Base-by-base conservation (phyloP, 2,888 invertebrate species). In the Pristionchus maxplancki region DNA sequence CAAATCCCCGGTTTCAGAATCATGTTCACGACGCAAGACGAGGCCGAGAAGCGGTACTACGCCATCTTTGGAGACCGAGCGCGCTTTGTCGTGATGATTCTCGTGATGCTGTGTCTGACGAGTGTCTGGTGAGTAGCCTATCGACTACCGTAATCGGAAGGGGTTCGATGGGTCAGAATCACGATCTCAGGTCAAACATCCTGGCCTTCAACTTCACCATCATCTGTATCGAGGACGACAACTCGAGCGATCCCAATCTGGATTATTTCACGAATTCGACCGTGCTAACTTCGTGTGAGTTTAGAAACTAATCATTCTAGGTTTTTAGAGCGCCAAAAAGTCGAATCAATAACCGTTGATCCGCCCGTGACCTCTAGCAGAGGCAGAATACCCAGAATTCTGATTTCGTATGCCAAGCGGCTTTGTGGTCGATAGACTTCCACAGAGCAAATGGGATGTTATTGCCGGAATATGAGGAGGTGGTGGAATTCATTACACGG, bases 181-280 rank as follows among this genome's bases (percentile, higher is more conserved):
- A 48, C 5, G 53, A 37, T 48, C 91, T 11, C 89, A 92, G 91
- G 91, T 93, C 94, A n/a, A 94, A 94, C 90, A 94, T 94, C 87
- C 90, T 94, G 31, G 88, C 93, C 48, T 94, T 94, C 91, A 94
- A 94, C 89, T 94, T 94, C 88, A 93, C 94, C 20, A 89, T 94
- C 20, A 92, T 94, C 87, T 94, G 94, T 87, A 91, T 93, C 90
- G 90, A 78, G 78, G 78, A 48, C 78, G 78, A 78, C 15, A 74
- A 74, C 40, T n/a, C 44, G n/a, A 78, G 28, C 28, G 78, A 78
- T 28, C 11, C 78, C 9, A 78, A 78, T 44, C 78, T 78, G 24
- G 44, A 44, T 13, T 78, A 78, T 17, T 78, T 78, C 48, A 78
- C 78, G 44, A 48, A 78, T 48, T 48, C 78, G 24, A 78, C 78